Percentiles rank a stretch among this genome's conserved stretches.
phyloP scores from a whole-genome alignment of 2,797 vertebrate genomes.

The Capromys pilorides region DNA sequence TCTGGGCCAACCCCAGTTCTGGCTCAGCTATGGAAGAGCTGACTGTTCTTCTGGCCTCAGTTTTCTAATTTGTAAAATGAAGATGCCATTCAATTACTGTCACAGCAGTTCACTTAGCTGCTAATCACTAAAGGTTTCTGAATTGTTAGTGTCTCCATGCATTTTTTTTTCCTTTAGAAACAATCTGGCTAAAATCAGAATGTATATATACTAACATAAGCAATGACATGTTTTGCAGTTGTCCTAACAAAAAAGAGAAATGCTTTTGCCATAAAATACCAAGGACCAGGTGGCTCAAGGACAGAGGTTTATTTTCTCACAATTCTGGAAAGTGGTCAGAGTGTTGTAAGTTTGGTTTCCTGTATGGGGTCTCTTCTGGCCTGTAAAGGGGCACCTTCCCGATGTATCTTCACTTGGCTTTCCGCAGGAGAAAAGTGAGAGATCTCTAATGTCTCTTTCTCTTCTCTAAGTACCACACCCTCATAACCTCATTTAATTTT shows the following conservation, averaged over 20 bases:
- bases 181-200: neutral
- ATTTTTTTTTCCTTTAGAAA: constrained; percentile 30
- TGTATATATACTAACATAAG: neutral
- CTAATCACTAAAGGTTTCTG: constrained; percentile 16
- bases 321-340: neutral
- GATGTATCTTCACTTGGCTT: neutral
- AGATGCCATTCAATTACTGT: neutral
- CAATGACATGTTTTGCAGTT: neutral
- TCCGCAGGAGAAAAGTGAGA: neutral
- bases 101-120: neutral
- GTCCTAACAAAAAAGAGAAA: neutral
- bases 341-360: neutral
- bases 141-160: neutral
- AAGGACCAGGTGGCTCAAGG: neutral
- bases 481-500: neutral
- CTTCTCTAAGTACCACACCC: neutral
- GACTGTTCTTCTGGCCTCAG: neutral
- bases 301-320: neutral
- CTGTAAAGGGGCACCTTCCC: neutral
- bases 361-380: neutral
- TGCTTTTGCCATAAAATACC: neutral
- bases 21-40: neutral
- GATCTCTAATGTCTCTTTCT: neutral
- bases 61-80: constrained; percentile 40
- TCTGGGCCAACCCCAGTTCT: neutral